These are phyloP conservation scores for Coracias cyanogaster DNA, from an alignment of 2,797 vertebrate species.

Conservation along the genomic window DNA sequence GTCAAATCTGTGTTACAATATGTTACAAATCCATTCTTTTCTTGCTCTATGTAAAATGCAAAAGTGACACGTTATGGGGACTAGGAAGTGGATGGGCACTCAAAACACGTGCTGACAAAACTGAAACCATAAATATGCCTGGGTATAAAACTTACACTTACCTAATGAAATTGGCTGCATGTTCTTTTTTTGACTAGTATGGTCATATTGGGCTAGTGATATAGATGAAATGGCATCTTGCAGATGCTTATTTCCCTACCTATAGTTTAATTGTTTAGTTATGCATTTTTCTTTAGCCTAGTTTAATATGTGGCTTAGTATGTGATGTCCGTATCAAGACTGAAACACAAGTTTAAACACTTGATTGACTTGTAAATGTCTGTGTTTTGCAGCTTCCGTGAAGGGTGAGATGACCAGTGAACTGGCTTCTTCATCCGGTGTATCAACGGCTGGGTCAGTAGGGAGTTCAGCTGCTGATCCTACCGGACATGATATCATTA, in stretches of 20 bases:
- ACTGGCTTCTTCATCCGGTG: slow-evolving; percentile 77
- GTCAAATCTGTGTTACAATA: neutral
- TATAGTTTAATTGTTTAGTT: neutral
- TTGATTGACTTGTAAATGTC: neutral
- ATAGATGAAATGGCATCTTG: neutral
- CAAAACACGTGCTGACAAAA: neutral
- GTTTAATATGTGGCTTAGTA: neutral
- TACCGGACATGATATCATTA: slow-evolving; percentile 91
- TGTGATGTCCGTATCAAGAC: neutral
- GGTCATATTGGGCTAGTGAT: neutral
- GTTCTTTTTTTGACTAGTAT: neutral
- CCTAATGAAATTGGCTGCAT: neutral
- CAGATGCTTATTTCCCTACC: neutral
- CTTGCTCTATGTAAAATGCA: neutral
- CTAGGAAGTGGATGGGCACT: neutral
- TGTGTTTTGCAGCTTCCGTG: slow-evolving; percentile 81
- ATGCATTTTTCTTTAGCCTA: neutral
- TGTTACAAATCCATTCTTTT: neutral
- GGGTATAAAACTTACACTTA: neutral
- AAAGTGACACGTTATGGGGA: neutral
- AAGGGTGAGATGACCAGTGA: slow-evolving; percentile 81
- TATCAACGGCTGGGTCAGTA: slow-evolving; percentile 72
- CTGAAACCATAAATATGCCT: neutral
- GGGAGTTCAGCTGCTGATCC: slow-evolving; percentile 66
- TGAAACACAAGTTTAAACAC: neutral